Base-by-base conservation (phyloP, 2,888 invertebrate genomes). In the Aleiodes alternator region DNA sequence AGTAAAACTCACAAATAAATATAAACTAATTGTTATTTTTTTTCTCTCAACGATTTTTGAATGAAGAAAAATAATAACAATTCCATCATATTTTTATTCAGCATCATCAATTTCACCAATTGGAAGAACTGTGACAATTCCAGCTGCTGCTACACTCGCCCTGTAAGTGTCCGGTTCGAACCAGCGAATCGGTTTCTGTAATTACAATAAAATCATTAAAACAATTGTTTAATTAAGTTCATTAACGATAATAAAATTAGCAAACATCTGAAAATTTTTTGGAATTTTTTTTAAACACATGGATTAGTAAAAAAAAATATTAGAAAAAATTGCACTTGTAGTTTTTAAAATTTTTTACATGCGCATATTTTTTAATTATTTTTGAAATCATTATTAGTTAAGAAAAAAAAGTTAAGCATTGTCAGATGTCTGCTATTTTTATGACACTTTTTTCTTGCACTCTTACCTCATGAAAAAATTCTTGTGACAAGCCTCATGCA, bases 101-200 rank as follows among this genome's bases (percentile, higher is more conserved):
- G 84, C 83, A 82, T 87, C 88, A 77, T 89, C 89, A 51, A 81
- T 76, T 78, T 87, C 87, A 76, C 84, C 83, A 68, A 83, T 83
- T 72, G 88, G 83, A 76, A 88, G 83, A 79, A 89, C 84, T 75
- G 86, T 85, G 75, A 87, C 83, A 76, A 86, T 83, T 78, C 87
- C 88, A 80, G 87, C 86, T 61, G 88, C 85, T 79, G 86, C 88
- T 82, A 88, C 83, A 81, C 87, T 88, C 80, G 87, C 83, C 85
- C 88, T 88, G 82, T 89, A 88, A 72, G 87, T 82, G 81, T 89
- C 89, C 86, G 89, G 89, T 87, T 89, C 89, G 88, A 89, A 89
- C 88, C 88, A 89, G 87, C 87, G 87, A 88, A 89, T 88, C 87
- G 89, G 88, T 84, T 85, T 84, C 89, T 89, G 82, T 0, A 68